Base-by-base conservation (phyloP, 2,113 vertebrate species). In the Turnix velox region DNA sequence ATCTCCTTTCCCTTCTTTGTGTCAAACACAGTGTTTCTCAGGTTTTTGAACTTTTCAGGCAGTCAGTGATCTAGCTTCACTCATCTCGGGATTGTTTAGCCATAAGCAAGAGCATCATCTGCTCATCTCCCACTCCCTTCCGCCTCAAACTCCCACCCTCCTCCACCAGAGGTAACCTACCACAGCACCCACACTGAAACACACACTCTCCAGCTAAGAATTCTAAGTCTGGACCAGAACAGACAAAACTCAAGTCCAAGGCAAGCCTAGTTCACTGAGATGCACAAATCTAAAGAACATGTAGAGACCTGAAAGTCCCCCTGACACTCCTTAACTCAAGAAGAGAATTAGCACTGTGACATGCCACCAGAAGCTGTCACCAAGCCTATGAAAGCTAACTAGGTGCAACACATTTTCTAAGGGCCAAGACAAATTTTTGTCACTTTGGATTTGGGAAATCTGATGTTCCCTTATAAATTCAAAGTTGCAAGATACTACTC, bases 1-100 rank as follows among this genome's bases (percentile, higher is more conserved):
- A 28, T 11, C 12, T 19, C 42, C 9, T 62, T 87, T 79, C 45
- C 54, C 4, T 77, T 69, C 33, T 58, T 27, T 43, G 25, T 14
- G 9, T 33, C 33, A 54, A 24, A 52, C 0, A 0, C 7, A 35
- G 0, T 19, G 28, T 42, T 75, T 80, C 18, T 19, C 65, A 81
- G 15, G 46, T 31, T 91, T 87, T 69, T 17, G 37, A 75, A 76
- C 30, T 75, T 83, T 45, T 37, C 39, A 63, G 40, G 28, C 52
- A 59, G 28, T 46, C 74, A 59, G 24, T 51, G 67, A 61, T 22
- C 27, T 52, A 45, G 14, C 30, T 84, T 80, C 10, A 4, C 30
- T 74, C 27, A 57, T 43, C 37, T 48, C 45, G 24, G 33, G 55
- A 45, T 1, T 43, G 17, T 24, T 86, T 28, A 45, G 11, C 28